Base-by-base conservation (phyloP, 2,888 invertebrate genomes). In the Microctonus brassicae region DNA sequence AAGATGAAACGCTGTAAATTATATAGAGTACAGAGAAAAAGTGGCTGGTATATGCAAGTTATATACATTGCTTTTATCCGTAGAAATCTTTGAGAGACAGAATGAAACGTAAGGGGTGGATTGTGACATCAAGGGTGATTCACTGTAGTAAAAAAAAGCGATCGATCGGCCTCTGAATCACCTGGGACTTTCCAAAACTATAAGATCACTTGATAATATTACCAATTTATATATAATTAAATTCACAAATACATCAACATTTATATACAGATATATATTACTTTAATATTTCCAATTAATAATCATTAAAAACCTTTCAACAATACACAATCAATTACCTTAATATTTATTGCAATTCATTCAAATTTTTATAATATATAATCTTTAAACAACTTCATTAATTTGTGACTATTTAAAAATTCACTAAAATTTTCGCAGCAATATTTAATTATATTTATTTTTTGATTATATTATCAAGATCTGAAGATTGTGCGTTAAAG, bases 141-240 rank as follows among this genome's bases (percentile, higher is more conserved):
- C 63, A 63, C 63, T 47, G 17, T n/a, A 47, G 29, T 20, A 26
- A 47, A 2, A 17, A 17, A 22, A 17, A 10, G n/a, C 63, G 63
- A 63, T 63, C 63, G 52, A 63, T 47, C 17, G 29, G 47, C n/a
- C 63, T 63, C 24, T 63, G 63, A 63, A 63, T 63, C 63, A 63
- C 63, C 63, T 63, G 47, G 63, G 33, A 47, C 63, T 63, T 63
- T 47, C 63, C 63, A 52, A 26, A 42, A 33, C 47, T 47, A 17
- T 47, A 17, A 47, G 47, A 47, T 47, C 47, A 47, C 47, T 47
- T 58, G 58, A 58, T 58, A 58, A 33, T 58, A 13, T 33, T 33
- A 58, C 58, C 33, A 33, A 10, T 55, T 11, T 55, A 33, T 17
- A n/a, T 58, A 7, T 29, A 33, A 0, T n/a, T 29, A 29, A 29